A percentile compares a stretch with the other conserved stretches of the same genome.
These are phyloP conservation scores for Diachasma alloeum DNA, from an alignment of 1,140 invertebrate genomes.

Conservation along the genomic window DNA sequence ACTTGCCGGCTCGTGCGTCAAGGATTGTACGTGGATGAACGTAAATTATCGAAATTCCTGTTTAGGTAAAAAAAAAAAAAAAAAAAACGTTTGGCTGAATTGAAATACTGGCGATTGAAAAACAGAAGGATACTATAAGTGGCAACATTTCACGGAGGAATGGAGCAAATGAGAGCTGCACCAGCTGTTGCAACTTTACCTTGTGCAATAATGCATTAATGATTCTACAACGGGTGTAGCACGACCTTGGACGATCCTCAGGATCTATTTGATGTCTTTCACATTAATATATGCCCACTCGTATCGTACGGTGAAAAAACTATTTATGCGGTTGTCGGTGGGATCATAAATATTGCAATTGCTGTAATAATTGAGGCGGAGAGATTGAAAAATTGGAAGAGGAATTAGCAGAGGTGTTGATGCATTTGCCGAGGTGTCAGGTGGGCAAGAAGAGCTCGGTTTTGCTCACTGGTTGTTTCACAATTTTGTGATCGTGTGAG, in stretches of 20 bases:
- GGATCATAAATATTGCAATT: too few relatives aligned
- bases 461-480: too few relatives aligned
- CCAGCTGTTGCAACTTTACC: slow-evolving; percentile 40
- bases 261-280: neutral
- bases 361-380: too few relatives aligned
- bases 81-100: neutral
- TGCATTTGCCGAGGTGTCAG: too few relatives aligned
- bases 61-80: neutral
- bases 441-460: too few relatives aligned
- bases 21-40: neutral
- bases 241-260: slow-evolving; percentile 21
- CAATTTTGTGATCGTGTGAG: too few relatives aligned
- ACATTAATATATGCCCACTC: neutral
- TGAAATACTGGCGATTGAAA: neutral
- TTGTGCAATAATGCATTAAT: slow-evolving; percentile 39
- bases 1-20: neutral
- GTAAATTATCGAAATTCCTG: neutral
- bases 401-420: too few relatives aligned
- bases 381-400: too few relatives aligned
- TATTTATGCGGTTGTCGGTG: too few relatives aligned
- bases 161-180: slow-evolving; percentile 27
- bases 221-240: slow-evolving; percentile 1
- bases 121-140: neutral
- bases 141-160: neutral
- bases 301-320: too few relatives aligned